Conservation (phyloP, 2,797 vertebrate genomes). For the Hippopotamyrus pictus region DNA sequence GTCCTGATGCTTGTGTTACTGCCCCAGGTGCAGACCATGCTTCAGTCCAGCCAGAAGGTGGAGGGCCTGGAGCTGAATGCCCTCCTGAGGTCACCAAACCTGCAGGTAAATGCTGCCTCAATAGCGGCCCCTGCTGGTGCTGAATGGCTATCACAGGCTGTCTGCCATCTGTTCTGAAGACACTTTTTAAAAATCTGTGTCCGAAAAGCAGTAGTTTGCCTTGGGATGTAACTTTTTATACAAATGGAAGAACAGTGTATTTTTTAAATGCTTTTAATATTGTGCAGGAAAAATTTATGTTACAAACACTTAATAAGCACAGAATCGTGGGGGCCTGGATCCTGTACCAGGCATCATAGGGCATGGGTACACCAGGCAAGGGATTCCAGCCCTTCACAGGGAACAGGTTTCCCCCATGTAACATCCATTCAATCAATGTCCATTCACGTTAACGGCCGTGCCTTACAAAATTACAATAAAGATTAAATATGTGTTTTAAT, state of each 20-base stretch:
- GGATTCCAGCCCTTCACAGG: neutral
- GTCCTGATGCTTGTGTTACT: neutral
- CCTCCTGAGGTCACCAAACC: constrained; percentile 80
- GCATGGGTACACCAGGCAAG: neutral
- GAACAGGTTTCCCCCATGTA: neutral
- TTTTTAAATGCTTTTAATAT: neutral
- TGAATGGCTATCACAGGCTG: neutral
- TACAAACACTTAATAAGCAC: neutral
- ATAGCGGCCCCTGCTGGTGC: neutral
- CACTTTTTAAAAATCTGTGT: neutral
- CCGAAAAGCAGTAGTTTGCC: neutral
- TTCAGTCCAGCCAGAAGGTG: constrained; percentile 77
- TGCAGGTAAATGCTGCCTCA: constrained; percentile 71
- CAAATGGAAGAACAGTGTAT: neutral
- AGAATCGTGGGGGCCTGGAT: neutral
- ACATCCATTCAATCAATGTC: neutral
- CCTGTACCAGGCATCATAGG: neutral
- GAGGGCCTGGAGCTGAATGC: constrained; percentile 81
- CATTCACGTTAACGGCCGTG: neutral
- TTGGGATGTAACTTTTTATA: neutral
- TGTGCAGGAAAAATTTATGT: neutral
- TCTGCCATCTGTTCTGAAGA: neutral
- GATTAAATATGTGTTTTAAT: neutral
- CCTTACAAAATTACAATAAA: neutral
- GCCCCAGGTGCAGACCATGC: constrained; percentile 77